Evolutionary conservation across 2,113 vertebrate species (phyloP), one percentile per base, ranked within the genome.

Genomic region (Cephalophus harveyi): DNA sequence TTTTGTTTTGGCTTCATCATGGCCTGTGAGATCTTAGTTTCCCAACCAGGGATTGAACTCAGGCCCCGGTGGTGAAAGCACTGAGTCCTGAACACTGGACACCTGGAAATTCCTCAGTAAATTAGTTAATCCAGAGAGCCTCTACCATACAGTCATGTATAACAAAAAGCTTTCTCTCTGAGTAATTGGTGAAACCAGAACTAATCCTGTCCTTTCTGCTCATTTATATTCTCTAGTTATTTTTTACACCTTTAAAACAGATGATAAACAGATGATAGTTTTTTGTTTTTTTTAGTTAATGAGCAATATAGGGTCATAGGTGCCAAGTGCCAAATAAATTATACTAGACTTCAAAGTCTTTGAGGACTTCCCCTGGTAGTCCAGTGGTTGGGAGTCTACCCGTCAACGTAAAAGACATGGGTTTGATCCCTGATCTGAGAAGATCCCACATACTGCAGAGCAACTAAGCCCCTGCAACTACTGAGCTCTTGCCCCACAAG

Each of bases 171-270:
- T 25, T 67, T 16, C 21, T 86, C 71, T 55, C 57, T 55, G 55
- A 48, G 46, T 71, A 59, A 74, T 36, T 74, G 25, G 19, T 52
- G 43, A 43, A 55, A 89, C 30, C 12, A 54, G 60, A 57, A 48
- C n/a, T 83, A 82, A 84, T 92, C 85, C n/a, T 67, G 57, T 48
- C 50, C 88, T 95, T 90, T 50, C 57, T 83, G 16, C 14, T 90
- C 33, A 25, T 50, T 84, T 87, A 84, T 48, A 95, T 57, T 86
- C 81, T 90, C 16, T 30, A 93, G 74, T 91, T 89, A 46, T 79
- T 92, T 96, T 91, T 90, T 81, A 4, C 10, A 74, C 33, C 23
- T 97, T 94, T 94, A 85, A 93, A 81, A 36, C 60, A 64, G 30
- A 33, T 16, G 30, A 64, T 64, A 64, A 62, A 62, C 74, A 36